These are phyloP conservation scores for Leptinotarsa juncta DNA, from an alignment of 2,888 invertebrate genomes.

Conservation along the genomic window DNA sequence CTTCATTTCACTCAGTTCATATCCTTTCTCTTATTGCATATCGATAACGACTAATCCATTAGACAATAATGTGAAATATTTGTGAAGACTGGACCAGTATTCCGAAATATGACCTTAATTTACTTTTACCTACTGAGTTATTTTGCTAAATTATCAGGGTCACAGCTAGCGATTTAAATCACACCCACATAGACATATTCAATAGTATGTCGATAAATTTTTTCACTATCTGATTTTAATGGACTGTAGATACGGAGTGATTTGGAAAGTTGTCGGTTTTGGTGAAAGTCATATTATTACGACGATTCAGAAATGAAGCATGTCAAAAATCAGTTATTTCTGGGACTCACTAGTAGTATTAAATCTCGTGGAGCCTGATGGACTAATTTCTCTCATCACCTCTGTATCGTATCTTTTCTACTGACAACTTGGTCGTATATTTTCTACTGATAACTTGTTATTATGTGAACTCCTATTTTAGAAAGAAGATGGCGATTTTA, in stretches of 20 bases:
- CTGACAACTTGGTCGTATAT: too few relatives aligned
- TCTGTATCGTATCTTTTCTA: too few relatives aligned
- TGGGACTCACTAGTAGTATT: too few relatives aligned
- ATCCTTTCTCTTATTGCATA: conserved; percentile 1
- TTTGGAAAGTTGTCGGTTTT: neutral
- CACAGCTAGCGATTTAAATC: neutral
- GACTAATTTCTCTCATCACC: too few relatives aligned
- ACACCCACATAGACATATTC: conserved; percentile 15
- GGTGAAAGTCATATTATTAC: neutral
- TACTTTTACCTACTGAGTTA: conserved; percentile 6
- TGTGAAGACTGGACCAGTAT: conserved; percentile 1
- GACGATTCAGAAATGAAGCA: too few relatives aligned
- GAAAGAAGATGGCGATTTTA: too few relatives aligned
- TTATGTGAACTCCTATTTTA: too few relatives aligned
- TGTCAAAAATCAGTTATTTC: too few relatives aligned
- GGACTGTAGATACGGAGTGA: neutral
- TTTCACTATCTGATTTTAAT: neutral
- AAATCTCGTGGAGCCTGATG: too few relatives aligned
- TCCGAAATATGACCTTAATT: conserved; percentile 3
- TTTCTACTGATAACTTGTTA: too few relatives aligned
- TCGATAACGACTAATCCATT: conserved; percentile 1
- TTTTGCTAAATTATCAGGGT: conserved; percentile 13
- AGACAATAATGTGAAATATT: neutral
- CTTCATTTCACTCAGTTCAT: neutral
- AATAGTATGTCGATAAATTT: neutral